Base-by-base conservation (phyloP, 1,140 invertebrate species). In the Macrosteles quadrilineatus region DNA sequence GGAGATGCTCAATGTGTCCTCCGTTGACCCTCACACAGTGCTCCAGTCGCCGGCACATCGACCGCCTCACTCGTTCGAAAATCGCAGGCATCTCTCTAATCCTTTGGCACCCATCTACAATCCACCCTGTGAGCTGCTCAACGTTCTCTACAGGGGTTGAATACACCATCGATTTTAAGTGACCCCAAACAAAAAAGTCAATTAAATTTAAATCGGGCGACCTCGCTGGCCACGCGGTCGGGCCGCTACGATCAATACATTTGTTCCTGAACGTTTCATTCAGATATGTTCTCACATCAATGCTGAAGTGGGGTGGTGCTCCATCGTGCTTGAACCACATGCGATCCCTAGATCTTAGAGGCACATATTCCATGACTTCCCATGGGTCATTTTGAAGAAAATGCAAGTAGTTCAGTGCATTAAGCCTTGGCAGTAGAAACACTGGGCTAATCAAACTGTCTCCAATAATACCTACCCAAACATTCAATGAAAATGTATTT, bases 401-500 rank as follows among this genome's bases (percentile, higher is more conserved):
- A 6, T 55, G 23, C 21, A 55, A 14, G 19, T 23, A 55, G 6
- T 6, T 43, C 36, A 11, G 36, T 9, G 9, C 36, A 17, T 43
- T 43, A 43, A 17, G 36, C 9, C 9, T 43, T 9, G 9, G 9
- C 36, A 17, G 36, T 43, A 43, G 17, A 43, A 43, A 43, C 9
- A 9, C 17, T 43, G 17, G n/a, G n/a, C n/a, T 17, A 43, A 43
- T 11, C 36, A 43, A 43, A 9, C 17, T 43, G 36, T 43, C 36
- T 21, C 67, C 75, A n/a, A n/a, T n/a, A n/a, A n/a, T n/a, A n/a
- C n/a, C n/a, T n/a, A n/a, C n/a, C n/a, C n/a, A 2, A 81, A 67
- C 29, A 81, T 80, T 11, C 78, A 77, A 75, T 76, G 62, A 80
- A 82, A 17, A 31, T 78, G n/a, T n/a, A n/a, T n/a, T n/a, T n/a